Conservation (phyloP, 2,113 vertebrate genomes). For the Trichomycterus rosablanca region DNA sequence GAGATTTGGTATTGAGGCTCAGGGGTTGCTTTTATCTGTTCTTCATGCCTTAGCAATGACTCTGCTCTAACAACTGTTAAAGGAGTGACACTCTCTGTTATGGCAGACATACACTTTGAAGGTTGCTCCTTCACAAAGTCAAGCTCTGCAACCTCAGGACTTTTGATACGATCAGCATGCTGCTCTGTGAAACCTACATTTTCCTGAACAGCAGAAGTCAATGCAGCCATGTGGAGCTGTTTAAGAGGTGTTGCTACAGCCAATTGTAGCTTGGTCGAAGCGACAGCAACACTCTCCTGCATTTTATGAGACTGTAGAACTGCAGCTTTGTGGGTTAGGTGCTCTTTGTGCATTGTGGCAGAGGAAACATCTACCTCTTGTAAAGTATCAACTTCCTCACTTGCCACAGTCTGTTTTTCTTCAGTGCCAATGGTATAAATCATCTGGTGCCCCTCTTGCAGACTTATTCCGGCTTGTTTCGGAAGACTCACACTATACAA, state of each 20-base stretch:
- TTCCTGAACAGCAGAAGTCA: slow-evolving; percentile 68
- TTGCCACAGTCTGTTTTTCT: slow-evolving; percentile 62
- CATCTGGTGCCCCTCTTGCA: slow-evolving; percentile 62
- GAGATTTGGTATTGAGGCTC: slow-evolving; percentile 64
- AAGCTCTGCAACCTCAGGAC: slow-evolving; percentile 59
- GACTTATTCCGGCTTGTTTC: slow-evolving; percentile 55
- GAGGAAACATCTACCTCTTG: slow-evolving; percentile 62
- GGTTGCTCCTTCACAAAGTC: slow-evolving; percentile 52
- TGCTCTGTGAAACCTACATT: slow-evolving; percentile 69
- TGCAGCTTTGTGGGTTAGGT: slow-evolving; percentile 67
- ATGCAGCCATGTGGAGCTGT: slow-evolving; percentile 62
- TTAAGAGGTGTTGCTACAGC: slow-evolving; percentile 55
- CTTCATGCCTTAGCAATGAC: slow-evolving; percentile 43
- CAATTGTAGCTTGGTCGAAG: slow-evolving; percentile 46
- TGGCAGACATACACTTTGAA: slow-evolving; percentile 59
- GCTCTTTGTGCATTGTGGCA: slow-evolving; percentile 64
- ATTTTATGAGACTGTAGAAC: slow-evolving; percentile 64
- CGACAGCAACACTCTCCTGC: slow-evolving; percentile 62
- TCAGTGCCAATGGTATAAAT: slow-evolving; percentile 74
- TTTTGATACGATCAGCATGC: slow-evolving; percentile 66
- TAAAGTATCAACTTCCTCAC: slow-evolving; percentile 65
- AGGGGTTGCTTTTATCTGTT: slow-evolving; percentile 46
- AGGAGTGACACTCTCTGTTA: slow-evolving; percentile 64
- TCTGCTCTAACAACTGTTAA: slow-evolving; percentile 59
- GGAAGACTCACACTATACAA: slow-evolving; percentile 70